Conservation (phyloP, 1,140 invertebrate genomes). For the Andricus grossulariae region DNA sequence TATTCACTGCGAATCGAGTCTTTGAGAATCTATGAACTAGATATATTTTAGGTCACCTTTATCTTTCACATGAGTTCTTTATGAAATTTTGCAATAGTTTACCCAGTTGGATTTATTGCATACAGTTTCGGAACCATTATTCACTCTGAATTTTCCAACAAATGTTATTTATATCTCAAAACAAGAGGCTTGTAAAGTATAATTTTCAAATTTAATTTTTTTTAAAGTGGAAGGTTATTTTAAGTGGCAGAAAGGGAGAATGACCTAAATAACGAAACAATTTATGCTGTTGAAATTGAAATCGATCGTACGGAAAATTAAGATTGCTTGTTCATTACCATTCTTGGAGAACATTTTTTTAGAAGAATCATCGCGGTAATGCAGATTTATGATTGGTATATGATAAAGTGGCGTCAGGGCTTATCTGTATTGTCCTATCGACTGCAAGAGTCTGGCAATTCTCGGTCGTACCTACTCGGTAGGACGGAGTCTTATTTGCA, state of each 20-base stretch:
- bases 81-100: background rate
- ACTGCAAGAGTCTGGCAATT: background rate
- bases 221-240: too few species aligned
- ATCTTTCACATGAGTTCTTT: conserved; percentile 17
- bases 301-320: too few species aligned
- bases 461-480: background rate
- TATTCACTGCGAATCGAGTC: conserved; percentile 1
- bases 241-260: too few species aligned
- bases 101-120: background rate
- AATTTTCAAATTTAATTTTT: too few species aligned
- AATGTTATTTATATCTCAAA: background rate
- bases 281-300: too few species aligned
- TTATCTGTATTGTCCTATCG: background rate
- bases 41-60: background rate
- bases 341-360: too few species aligned
- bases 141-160: background rate
- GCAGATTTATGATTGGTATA: too few species aligned
- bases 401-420: background rate
- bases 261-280: too few species aligned
- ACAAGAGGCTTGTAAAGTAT: background rate
- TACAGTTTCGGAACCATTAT: background rate
- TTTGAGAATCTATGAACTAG: background rate
- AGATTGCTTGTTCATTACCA: too few species aligned
- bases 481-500: conserved; percentile 19
- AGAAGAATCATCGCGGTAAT: too few species aligned